Base-by-base conservation (phyloP, 2,888 invertebrate species). In the Xestia xanthographa region DNA sequence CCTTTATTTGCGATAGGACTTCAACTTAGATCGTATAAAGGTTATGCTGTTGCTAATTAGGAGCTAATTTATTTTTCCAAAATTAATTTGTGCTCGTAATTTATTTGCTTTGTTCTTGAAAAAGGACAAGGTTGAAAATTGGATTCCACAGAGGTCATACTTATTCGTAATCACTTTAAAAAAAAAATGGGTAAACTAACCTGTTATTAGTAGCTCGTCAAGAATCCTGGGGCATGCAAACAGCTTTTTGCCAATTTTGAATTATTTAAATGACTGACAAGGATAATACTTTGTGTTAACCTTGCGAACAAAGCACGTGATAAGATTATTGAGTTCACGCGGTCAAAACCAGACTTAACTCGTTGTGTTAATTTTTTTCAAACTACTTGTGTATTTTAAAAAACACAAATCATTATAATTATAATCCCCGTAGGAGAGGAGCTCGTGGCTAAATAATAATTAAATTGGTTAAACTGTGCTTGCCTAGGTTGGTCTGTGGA, bases 251-350 rank as follows among this genome's bases (percentile, higher is more conserved):
- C 58, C 43, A 72, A 75, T 78, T 83, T 80, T 34, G 17, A 34
- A 75, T 76, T 66, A 63, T 73, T 74, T 70, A 78, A 73, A 73
- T 41, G 20, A 29, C 72, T 60, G 75, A 78, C 67, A 80, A 87
- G 78, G 76, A 83, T 81, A 79, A 66, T 65, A 76, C 29, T 84
- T 81, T 76, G 69, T 69, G 22, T 68, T 77, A 80, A 73, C 73
- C 74, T 77, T 80, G 75, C 14, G 48, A 71, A 74, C 66, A 68
- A 73, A 79, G 60, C 82, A 82, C 80, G 83, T 85, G 82, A 83
- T 72, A 45, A 38, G 58, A 53, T 65, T 68, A 79, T 88, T 76
- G 77, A 86, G 78, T 81, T 84, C 83, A 82, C 67, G 70, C 84
- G 77, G 84, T 86, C 77, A 80, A 86, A 82, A 72, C 71, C 45